Base-by-base conservation (phyloP, 2,797 vertebrate species). In the Bovichtus diacanthus region DNA sequence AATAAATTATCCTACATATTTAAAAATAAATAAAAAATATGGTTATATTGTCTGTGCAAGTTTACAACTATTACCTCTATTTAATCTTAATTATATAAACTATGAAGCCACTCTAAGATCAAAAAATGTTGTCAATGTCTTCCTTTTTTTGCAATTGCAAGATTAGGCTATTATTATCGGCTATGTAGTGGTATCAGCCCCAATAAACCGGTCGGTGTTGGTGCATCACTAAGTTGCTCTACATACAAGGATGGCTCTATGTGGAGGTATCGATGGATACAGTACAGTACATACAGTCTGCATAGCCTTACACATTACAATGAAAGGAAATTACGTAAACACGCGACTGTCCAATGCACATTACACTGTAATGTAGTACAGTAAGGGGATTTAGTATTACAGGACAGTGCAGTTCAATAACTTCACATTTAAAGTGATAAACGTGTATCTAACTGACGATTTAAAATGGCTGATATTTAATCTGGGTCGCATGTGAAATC, bases 391-490 rank as follows among this genome's bases (percentile, higher is more conserved):
- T 21, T 44, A 19, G 10, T 13, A 27, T 23, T 41, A 9, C 6
- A 21, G 9, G 13, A 18, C 47, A 47, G n/a, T 47, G 46, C 9
- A 47, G 46, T 49, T 49, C 47, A 21, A 21, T 49, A 18, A 29
- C 5, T 13, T 6, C 18, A 15, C 9, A 46, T 16, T 15, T 16
- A 13, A 29, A 29, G 9, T 12, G 59, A 2, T 43, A 3, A 6
- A 4, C n/a, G 19, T 23, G 38, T 8, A 78, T 54, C 55, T 8
- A n/a, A 36, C 2, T 47, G 15, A n/a, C n/a, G 50, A 18, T 70
- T 36, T 39, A 38, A 78, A 61, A 58, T 38, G 59, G 38, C 13
- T 61, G 70, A 6, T 50, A 36, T 38, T 60, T 38, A 39, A 72
- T 59, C 19, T 36, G 23, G 27, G 16, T 68, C 50, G 46, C 60